Percentiles rank a stretch among this genome's conserved stretches.
phyloP scores from a whole-genome alignment of 2,113 vertebrate genomes.

The Urocolius indicus region DNA sequence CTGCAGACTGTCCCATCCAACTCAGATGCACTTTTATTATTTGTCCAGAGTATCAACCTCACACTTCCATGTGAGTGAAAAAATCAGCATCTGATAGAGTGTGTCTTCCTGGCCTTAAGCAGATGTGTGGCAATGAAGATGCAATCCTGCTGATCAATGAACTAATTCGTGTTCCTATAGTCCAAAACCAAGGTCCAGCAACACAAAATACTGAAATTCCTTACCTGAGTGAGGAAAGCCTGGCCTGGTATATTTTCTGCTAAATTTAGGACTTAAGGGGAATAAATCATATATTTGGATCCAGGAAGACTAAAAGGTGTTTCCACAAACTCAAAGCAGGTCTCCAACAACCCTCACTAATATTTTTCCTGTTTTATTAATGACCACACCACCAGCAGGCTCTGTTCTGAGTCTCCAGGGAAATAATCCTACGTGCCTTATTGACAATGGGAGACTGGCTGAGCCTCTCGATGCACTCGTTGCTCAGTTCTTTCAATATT shows the following conservation, averaged over 20 bases:
- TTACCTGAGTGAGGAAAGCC: not conserved
- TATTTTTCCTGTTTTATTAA: slow-evolving; percentile 9
- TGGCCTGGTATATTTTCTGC: not conserved
- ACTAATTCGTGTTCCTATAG: not conserved
- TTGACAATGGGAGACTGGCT: not conserved
- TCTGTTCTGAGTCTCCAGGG: not conserved
- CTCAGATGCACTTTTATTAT: not conserved
- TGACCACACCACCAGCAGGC: not conserved
- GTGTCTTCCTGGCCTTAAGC: not conserved
- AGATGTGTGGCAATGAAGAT: not conserved
- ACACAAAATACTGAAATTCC: not conserved
- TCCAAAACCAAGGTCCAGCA: not conserved
- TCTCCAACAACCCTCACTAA: not conserved
- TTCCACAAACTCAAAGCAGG: slow-evolving; percentile 44
- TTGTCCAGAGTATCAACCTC: not conserved
- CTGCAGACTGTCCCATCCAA: rapidly evolving
- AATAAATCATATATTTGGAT: not conserved
- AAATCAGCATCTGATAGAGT: rapidly evolving
- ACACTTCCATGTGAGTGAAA: not conserved
- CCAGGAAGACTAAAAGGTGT: not conserved
- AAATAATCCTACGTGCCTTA: slow-evolving; percentile 5
- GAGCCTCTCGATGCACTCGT: not conserved
- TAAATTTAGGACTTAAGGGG: not conserved
- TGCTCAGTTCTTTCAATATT: not conserved
- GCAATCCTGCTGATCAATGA: not conserved